phyloP scores from a whole-genome alignment of 2,888 invertebrate species.

The Linnaemya tessellans region DNA sequence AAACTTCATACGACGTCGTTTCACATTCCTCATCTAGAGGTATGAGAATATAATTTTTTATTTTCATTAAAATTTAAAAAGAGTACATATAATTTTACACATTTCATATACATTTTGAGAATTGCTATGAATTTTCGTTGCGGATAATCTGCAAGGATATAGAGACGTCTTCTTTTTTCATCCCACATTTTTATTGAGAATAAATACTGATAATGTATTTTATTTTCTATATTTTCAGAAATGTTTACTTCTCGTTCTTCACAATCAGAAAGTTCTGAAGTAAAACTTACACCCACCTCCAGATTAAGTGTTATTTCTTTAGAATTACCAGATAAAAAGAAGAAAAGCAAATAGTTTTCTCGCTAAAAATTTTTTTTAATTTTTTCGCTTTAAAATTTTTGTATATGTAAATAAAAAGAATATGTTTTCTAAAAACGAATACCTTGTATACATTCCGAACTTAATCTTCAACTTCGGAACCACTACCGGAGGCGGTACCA shows the following conservation, averaged over 20 bases:
- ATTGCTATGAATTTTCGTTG: too few species aligned
- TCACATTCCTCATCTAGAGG: conserved; percentile 76
- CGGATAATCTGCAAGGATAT: too few species aligned
- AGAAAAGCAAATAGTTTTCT: conserved; percentile 25
- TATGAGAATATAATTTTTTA: conserved; percentile 41
- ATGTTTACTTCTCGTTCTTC: conserved; percentile 71
- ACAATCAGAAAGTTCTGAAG: conserved; percentile 56
- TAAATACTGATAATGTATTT: conserved; percentile 18
- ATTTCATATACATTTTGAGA: too few species aligned
- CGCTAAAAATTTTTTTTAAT: conserved; percentile 19
- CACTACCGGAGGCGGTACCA: conserved; percentile 78
- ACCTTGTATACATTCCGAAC: background rate
- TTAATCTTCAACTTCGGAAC: conserved; percentile 78
- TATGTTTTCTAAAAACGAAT: conserved; percentile 19
- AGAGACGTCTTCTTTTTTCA: background rate
- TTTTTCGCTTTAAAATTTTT: conserved; percentile 37
- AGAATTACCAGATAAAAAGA: conserved; percentile 76
- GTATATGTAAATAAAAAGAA: conserved; percentile 53
- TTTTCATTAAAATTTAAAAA: background rate
- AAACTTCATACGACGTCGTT: conserved; percentile 74
- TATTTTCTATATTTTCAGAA: conserved; percentile 56
- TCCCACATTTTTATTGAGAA: conserved; percentile 42
- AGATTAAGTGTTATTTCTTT: conserved; percentile 78
- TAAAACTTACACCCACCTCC: conserved; percentile 70
- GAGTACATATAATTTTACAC: too few species aligned